phyloP scores from a whole-genome alignment of 2,113 vertebrate genomes.

The Oenanthe oenanthe region DNA sequence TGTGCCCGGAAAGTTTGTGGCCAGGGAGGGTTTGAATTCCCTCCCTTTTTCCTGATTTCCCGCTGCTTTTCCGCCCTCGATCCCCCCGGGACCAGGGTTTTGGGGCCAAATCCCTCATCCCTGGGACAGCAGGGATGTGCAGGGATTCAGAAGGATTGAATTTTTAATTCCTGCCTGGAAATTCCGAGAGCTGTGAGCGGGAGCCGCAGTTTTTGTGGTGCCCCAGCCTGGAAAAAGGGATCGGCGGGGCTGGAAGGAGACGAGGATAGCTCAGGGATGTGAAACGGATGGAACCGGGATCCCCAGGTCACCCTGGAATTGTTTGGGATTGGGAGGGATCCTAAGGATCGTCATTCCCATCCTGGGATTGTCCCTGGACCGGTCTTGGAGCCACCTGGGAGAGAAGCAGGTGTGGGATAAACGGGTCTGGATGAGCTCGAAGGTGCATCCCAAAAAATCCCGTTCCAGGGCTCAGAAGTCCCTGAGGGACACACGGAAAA shows the following conservation, averaged over 20 bases:
- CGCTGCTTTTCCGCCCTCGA: fast-evolving
- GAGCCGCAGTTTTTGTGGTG: not conserved
- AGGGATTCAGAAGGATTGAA: not conserved
- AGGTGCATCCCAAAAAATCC: not conserved
- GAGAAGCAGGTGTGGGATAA: not conserved
- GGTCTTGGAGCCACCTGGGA: not conserved
- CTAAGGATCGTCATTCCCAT: not conserved
- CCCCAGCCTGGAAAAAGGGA: not conserved
- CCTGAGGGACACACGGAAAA: not conserved
- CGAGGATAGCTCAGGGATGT: not conserved
- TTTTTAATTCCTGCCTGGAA: not conserved
- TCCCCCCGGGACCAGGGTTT: fast-evolving
- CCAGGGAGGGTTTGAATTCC: not conserved
- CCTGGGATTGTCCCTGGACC: not conserved
- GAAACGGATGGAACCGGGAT: fast-evolving
- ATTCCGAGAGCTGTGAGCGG: not conserved
- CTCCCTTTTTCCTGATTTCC: not conserved
- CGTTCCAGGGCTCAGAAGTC: not conserved
- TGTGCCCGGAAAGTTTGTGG: not conserved
- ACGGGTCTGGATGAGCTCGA: not conserved
- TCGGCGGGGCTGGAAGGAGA: not conserved
- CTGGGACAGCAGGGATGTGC: fast-evolving
- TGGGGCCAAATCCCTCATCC: not conserved
- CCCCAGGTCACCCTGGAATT: no score
- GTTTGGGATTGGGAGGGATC: not conserved